These are phyloP conservation scores for Craniophora ligustri DNA, from an alignment of 2,888 invertebrate species.

Conservation along the genomic window DNA sequence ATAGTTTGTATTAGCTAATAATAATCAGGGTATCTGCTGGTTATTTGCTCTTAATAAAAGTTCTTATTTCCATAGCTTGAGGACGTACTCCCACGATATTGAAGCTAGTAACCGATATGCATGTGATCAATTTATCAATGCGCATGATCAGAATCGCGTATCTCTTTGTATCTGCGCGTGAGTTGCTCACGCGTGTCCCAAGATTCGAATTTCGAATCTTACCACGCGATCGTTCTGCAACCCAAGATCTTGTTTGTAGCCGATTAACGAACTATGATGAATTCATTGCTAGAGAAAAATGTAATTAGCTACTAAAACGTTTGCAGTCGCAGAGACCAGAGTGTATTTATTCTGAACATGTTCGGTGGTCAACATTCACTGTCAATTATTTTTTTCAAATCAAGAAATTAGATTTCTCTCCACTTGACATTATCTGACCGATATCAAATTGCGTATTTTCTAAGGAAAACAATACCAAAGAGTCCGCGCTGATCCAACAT, in stretches of 20 bases:
- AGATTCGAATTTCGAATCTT: constrained; percentile 67
- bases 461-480: constrained; percentile 78
- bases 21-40: constrained; percentile 14
- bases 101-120: constrained; percentile 76
- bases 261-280: constrained; percentile 69
- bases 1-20: constrained; percentile 7
- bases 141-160: constrained; percentile 77
- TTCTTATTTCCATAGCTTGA: constrained; percentile 51
- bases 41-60: constrained; percentile 27
- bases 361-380: neutral
- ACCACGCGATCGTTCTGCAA: constrained; percentile 67
- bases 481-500: constrained; percentile 75
- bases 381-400: constrained; percentile 39
- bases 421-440: constrained; percentile 48
- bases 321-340: neutral
- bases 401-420: constrained; percentile 41
- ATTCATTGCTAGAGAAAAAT: constrained; percentile 60
- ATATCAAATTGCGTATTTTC: constrained; percentile 72
- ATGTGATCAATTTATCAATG: constrained; percentile 82
- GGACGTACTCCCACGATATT: constrained; percentile 71
- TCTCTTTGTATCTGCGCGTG: constrained; percentile 74
- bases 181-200: constrained; percentile 68
- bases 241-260: constrained; percentile 65
- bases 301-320: constrained; percentile 36
- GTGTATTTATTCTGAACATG: constrained; percentile 5